These are phyloP conservation scores for Pseudomugil gertrudae DNA, from an alignment of 2,797 vertebrate genomes.

Conservation along the genomic window DNA sequence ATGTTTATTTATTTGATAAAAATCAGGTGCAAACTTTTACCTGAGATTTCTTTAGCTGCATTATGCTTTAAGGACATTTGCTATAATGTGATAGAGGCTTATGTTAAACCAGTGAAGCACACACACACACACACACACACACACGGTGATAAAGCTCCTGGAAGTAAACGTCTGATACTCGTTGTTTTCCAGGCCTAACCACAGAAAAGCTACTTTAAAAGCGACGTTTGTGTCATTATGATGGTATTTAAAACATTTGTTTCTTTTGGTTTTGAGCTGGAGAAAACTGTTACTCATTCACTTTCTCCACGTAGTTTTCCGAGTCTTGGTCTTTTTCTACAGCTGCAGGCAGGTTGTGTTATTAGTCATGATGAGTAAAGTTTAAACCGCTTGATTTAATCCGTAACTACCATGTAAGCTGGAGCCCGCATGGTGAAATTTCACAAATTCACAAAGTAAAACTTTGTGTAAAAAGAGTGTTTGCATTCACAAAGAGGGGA, in stretches of 20 bases:
- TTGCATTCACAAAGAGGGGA: background rate
- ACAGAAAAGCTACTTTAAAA: background rate
- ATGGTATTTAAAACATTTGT: background rate
- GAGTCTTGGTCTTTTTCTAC: conserved; percentile 12
- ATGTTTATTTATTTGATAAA: too few relatives aligned
- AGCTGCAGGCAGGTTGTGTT: conserved; percentile 25
- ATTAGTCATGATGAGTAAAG: conserved; percentile 60
- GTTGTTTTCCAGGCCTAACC: background rate
- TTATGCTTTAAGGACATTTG: background rate
- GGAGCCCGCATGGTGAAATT: background rate
- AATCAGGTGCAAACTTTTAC: too few relatives aligned
- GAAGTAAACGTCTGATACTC: background rate
- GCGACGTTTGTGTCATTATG: background rate
- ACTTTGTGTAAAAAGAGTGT: too few relatives aligned
- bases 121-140: too few relatives aligned
- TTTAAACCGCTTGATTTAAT: conserved; percentile 42
- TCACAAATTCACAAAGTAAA: background rate
- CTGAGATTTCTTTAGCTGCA: background rate
- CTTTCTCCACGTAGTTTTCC: conserved; percentile 53
- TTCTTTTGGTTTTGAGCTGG: background rate
- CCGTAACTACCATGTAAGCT: conserved; percentile 16
- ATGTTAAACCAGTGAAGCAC: too few relatives aligned
- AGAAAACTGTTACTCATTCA: conserved; percentile 51
- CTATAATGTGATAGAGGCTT: background rate
- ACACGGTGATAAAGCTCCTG: background rate